phyloP scores from a whole-genome alignment of 2,888 invertebrate species.

The Ectemnius continuus region DNA sequence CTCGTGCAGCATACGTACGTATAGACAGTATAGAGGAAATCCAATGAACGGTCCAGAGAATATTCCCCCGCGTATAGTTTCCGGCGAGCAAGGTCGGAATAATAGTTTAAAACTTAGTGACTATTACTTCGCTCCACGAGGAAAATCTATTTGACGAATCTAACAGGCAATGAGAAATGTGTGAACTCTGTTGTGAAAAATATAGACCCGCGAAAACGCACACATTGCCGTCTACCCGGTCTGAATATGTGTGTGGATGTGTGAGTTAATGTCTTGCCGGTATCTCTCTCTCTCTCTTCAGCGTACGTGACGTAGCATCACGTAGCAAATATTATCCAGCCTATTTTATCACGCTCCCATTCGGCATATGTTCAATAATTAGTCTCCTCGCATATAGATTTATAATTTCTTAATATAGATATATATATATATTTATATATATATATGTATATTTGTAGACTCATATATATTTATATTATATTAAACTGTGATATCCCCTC shows the following conservation, averaged over 20 bases:
- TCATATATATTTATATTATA: slow-evolving; percentile 70
- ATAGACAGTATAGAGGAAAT: slow-evolving; percentile 9
- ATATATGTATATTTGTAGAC: slow-evolving; percentile 59
- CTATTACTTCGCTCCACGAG: too few species aligned
- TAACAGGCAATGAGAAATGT: too few species aligned
- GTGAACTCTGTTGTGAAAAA: too few species aligned
- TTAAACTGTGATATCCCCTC: slow-evolving; percentile 73
- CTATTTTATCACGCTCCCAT: slow-evolving; percentile 43
- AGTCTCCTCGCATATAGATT: slow-evolving; percentile 48
- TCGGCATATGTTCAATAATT: slow-evolving; percentile 51
- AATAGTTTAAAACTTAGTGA: slow-evolving; percentile 23
- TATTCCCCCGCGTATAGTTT: slow-evolving; percentile 35
- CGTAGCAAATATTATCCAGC: slow-evolving; percentile 21
- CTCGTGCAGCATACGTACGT: slow-evolving; percentile 24
- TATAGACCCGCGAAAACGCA: too few species aligned
- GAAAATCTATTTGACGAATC: too few species aligned
- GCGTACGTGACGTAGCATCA: not conserved
- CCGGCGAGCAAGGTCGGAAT: slow-evolving; percentile 36
- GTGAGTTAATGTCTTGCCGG: too few species aligned
- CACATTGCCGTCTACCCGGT: too few species aligned
- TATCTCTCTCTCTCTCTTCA: slow-evolving; percentile 11
- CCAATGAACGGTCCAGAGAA: slow-evolving; percentile 32
- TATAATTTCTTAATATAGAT: slow-evolving; percentile 53
- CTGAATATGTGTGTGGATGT: too few species aligned
- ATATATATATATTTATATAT: slow-evolving; percentile 63